These are phyloP conservation scores for Atta colombica DNA, from an alignment of 1,140 invertebrate genomes.

Conservation along the genomic window DNA sequence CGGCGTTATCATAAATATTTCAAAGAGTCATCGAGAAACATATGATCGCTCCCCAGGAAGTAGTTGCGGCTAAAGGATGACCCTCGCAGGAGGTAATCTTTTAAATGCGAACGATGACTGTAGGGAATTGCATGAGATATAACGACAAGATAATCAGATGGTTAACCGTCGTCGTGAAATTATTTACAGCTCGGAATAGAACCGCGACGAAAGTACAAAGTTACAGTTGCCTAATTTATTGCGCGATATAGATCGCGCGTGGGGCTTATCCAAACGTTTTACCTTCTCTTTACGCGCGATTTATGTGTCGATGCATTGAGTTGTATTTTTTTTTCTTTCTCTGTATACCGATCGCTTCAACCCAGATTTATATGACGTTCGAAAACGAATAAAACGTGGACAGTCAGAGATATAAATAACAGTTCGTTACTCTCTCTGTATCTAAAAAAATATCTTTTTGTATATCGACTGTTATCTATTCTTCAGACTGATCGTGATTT, in stretches of 20 bases:
- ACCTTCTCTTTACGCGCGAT: slow-evolving; percentile 49
- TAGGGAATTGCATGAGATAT: slow-evolving; percentile 40
- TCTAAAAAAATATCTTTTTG: slow-evolving; percentile 23
- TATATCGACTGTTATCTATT: slow-evolving; percentile 1
- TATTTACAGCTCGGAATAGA: slow-evolving; percentile 7
- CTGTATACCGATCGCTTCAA: slow-evolving; percentile 14
- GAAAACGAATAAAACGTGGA: slow-evolving; percentile 38
- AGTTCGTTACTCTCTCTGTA: slow-evolving; percentile 20
- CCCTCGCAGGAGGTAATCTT: slow-evolving; percentile 66
- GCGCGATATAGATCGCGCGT: background rate
- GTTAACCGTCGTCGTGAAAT: background rate
- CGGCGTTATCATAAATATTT: slow-evolving; percentile 53
- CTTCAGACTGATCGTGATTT: slow-evolving; percentile 2
- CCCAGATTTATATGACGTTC: slow-evolving; percentile 42
- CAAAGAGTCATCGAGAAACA: slow-evolving; percentile 67
- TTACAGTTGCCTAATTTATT: slow-evolving; percentile 49
- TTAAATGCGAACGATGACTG: slow-evolving; percentile 65
- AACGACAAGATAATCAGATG: slow-evolving; percentile 58
- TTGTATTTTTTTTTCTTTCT: slow-evolving; percentile 26
- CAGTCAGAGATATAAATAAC: slow-evolving; percentile 44
- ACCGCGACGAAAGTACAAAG: slow-evolving; percentile 25
- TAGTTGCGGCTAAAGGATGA: slow-evolving; percentile 62
- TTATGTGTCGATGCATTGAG: slow-evolving; percentile 27
- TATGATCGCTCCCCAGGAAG: slow-evolving; percentile 69
- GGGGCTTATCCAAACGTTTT: slow-evolving; percentile 29